Evolutionary conservation across 2,888 invertebrate species (phyloP).

Genomic region (Pseudolycoriella hygida): DNA sequence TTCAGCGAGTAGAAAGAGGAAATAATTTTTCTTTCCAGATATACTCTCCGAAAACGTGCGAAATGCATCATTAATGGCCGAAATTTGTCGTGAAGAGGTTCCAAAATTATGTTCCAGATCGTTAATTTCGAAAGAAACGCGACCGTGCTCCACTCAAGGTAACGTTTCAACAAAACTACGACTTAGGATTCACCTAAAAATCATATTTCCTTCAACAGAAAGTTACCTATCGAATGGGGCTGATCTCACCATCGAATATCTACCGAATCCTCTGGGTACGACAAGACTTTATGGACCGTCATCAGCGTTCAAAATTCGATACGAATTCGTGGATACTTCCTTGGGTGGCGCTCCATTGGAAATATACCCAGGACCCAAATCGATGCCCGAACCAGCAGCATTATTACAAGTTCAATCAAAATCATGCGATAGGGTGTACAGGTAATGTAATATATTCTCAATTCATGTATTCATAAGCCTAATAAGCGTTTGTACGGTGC

Average conservation of each 20-base stretch:
- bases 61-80: slow-evolving; percentile 44
- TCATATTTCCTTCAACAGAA: slow-evolving; percentile 29
- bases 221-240: slow-evolving; percentile 61
- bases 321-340: slow-evolving; percentile 58
- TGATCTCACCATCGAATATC: slow-evolving; percentile 51
- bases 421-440: slow-evolving; percentile 9
- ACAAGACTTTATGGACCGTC: slow-evolving; percentile 8
- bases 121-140: slow-evolving; percentile 11
- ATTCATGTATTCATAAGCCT: not conserved
- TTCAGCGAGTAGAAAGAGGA: too few relatives aligned
- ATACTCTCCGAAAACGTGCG: slow-evolving; percentile 5
- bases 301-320: slow-evolving; percentile 52
- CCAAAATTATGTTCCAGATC: slow-evolving; percentile 39
- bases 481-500: too few relatives aligned
- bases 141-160: slow-evolving; percentile 42
- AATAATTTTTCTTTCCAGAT: slow-evolving; percentile 3
- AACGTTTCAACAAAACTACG: too few relatives aligned
- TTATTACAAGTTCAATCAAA: slow-evolving; percentile 9
- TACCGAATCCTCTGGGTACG: slow-evolving; percentile 8
- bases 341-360: slow-evolving; percentile 10
- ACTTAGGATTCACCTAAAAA: not conserved
- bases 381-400: slow-evolving; percentile 9
- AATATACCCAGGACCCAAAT: slow-evolving; percentile 4
- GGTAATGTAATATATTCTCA: slow-evolving; percentile 3
- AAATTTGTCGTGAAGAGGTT: slow-evolving; percentile 60